Conservation (phyloP, 2,113 vertebrate species). For the Rhagologus leucostigma region DNA sequence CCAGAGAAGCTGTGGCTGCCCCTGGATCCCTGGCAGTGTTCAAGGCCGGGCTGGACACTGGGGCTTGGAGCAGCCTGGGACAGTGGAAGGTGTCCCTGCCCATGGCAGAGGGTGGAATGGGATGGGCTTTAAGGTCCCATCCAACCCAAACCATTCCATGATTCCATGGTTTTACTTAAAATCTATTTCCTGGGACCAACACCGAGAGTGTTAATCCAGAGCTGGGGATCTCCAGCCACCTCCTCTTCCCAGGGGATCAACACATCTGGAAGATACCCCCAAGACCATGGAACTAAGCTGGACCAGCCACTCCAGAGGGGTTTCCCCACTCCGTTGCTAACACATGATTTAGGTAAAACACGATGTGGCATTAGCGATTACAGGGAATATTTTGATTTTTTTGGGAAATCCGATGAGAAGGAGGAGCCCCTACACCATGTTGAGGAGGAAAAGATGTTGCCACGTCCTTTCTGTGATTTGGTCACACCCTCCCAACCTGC, state of each 20-base stretch:
- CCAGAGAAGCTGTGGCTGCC: background rate
- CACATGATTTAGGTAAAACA: background rate
- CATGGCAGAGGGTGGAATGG: accelerated
- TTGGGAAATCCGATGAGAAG: background rate
- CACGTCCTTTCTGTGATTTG: background rate
- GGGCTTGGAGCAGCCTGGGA: background rate
- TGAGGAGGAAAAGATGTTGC: background rate
- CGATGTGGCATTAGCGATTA: accelerated
- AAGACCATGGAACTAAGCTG: background rate
- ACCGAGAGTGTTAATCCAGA: background rate
- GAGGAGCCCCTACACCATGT: background rate
- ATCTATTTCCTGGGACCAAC: background rate
- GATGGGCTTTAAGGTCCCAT: background rate
- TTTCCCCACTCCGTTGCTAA: background rate
- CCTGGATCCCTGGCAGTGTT: background rate
- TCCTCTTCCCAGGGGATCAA: background rate
- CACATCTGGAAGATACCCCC: background rate
- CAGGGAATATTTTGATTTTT: background rate
- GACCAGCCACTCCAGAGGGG: background rate
- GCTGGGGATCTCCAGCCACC: background rate
- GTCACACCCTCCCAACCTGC: background rate
- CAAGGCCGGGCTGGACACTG: accelerated
- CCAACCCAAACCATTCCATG: background rate
- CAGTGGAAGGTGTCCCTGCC: accelerated
- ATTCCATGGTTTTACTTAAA: background rate